Conservation (phyloP, 1,140 invertebrate species). For the Drosophila saltans region DNA sequence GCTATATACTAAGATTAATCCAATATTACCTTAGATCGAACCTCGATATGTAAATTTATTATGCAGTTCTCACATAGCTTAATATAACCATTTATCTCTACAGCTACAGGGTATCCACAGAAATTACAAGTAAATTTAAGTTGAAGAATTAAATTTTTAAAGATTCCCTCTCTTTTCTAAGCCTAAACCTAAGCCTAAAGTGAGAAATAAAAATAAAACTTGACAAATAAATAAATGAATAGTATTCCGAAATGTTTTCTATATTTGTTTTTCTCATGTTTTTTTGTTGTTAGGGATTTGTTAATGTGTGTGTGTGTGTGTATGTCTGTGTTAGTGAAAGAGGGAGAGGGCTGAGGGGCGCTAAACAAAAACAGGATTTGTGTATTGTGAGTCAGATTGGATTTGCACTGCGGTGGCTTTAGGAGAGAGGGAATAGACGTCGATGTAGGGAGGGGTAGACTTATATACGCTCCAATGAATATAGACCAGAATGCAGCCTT, state of each 20-base stretch:
- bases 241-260: slow-evolving; percentile 8
- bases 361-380: slow-evolving; percentile 76
- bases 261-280: slow-evolving; percentile 22
- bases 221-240: slow-evolving; percentile 11
- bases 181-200: slow-evolving; percentile 1
- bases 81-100: no score
- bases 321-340: slow-evolving; percentile 19
- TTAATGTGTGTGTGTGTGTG: slow-evolving; percentile 21
- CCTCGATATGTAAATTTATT: no score
- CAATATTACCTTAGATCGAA: no score
- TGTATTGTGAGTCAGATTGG: slow-evolving; percentile 71
- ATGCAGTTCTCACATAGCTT: background rate
- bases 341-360: slow-evolving; percentile 11
- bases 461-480: slow-evolving; percentile 62
- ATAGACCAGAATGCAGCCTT: slow-evolving; percentile 19
- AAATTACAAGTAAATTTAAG: background rate
- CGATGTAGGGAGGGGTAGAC: slow-evolving; percentile 24
- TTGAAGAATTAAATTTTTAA: background rate
- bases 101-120: background rate
- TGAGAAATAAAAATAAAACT: slow-evolving; percentile 11
- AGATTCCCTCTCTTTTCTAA: background rate
- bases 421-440: background rate
- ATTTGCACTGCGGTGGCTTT: slow-evolving; percentile 44
- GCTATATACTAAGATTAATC: no score
- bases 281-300: slow-evolving; percentile 34